Evolutionary conservation across 2,797 vertebrate genomes (phyloP).

Genomic region (Cynopterus sphinx): DNA sequence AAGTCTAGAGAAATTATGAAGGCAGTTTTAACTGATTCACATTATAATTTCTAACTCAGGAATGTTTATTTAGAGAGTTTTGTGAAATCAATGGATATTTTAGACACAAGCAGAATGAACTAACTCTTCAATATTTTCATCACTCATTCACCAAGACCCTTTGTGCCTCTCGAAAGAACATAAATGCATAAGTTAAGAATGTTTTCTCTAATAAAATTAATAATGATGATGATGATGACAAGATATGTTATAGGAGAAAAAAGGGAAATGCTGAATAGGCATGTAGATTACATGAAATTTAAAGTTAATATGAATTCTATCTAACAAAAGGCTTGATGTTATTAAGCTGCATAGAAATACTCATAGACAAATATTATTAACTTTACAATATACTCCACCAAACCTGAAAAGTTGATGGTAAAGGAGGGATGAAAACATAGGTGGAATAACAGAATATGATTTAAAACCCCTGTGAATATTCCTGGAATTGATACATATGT

Average conservation of each 20-base stretch:
- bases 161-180: not conserved
- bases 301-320: not conserved
- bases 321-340: not conserved
- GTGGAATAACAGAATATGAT: not conserved
- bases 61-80: constrained; percentile 42
- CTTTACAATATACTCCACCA: not conserved
- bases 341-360: not conserved
- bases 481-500: not conserved
- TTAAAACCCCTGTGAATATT: not conserved
- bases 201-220: not conserved
- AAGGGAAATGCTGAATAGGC: not conserved
- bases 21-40: constrained; percentile 35
- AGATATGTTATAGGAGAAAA: not conserved
- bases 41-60: constrained; percentile 54
- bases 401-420: not conserved
- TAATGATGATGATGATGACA: not conserved
- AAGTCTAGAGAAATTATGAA: constrained; percentile 58
- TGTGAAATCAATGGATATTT: constrained; percentile 29
- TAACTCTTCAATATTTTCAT: constrained; percentile 27
- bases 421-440: not conserved
- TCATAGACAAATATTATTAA: not conserved
- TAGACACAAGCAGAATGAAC: not conserved
- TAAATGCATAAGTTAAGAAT: not conserved
- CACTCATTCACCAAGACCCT: not conserved
- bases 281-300: not conserved